Percentiles rank a stretch among this genome's conserved stretches.
These are phyloP conservation scores for Marmota flaviventris DNA, from an alignment of 2,113 vertebrate species.

Conservation along the genomic window DNA sequence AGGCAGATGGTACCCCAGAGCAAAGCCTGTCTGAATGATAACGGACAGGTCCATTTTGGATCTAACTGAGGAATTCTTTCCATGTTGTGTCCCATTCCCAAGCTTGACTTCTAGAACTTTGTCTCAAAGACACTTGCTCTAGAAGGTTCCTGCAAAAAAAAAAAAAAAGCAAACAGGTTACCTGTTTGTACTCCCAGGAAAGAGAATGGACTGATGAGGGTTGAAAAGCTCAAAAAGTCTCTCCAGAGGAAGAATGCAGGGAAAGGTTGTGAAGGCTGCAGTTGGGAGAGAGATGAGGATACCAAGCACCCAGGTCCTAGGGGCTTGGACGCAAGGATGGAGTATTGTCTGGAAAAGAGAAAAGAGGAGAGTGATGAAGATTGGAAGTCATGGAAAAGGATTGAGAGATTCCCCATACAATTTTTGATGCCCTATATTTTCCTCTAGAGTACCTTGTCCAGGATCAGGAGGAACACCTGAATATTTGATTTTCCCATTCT, in stretches of 20 bases:
- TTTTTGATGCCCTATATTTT: neutral
- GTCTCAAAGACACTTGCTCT: neutral
- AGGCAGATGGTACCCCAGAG: neutral
- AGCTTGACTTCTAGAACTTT: neutral
- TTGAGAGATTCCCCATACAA: neutral
- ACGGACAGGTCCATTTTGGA: neutral
- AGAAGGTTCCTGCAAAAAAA: neutral
- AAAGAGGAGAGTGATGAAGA: neutral
- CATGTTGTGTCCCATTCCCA: neutral
- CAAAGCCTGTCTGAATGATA: neutral
- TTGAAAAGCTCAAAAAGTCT: neutral
- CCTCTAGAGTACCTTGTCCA: neutral
- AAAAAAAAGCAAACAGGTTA: neutral
- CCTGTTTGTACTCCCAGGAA: neutral
- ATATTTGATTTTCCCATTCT: neutral
- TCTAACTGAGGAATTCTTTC: conserved; percentile 23
- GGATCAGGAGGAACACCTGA: neutral
- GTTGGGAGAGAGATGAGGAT: neutral
- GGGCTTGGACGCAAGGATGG: neutral
- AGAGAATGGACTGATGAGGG: neutral
- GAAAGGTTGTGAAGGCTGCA: neutral
- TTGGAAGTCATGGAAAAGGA: neutral
- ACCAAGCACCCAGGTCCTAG: neutral
- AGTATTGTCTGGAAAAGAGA: neutral
- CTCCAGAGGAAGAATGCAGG: neutral